Percentiles rank a stretch among this genome's conserved stretches.
Evolutionary conservation across 2,113 vertebrate species (phyloP).

Genomic region (Lophius piscatorius): DNA sequence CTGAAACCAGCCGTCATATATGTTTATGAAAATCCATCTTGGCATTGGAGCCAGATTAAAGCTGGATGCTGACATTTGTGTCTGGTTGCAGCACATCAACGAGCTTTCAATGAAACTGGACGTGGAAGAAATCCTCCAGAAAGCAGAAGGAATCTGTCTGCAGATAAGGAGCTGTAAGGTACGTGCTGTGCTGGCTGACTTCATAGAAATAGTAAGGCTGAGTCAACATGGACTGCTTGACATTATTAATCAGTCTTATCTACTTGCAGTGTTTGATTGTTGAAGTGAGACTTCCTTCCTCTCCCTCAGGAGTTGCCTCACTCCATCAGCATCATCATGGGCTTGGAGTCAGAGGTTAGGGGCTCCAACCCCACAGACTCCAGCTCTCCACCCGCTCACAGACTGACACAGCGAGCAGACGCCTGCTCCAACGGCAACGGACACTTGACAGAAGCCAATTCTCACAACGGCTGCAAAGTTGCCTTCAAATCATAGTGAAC

Average conservation of each 20-base stretch:
- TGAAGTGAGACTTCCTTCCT: background rate
- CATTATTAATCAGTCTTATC: no score
- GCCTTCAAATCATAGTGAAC: conserved; percentile 76
- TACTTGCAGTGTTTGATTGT: background rate
- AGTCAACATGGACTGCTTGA: no score
- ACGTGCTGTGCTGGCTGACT: no score
- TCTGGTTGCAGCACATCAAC: conserved; percentile 89
- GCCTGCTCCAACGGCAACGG: conserved; percentile 80
- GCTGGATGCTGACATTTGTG: background rate
- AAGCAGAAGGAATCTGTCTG: conserved; percentile 90
- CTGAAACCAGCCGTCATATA: no score
- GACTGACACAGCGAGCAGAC: conserved; percentile 53
- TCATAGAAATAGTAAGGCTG: no score
- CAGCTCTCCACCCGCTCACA: background rate
- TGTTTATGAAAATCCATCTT: background rate
- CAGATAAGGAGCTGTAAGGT: conserved; percentile 96
- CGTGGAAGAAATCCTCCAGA: conserved; percentile 90
- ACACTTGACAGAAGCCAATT: conserved; percentile 52
- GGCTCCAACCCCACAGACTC: conserved; percentile 62
- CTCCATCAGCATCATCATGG: conserved; percentile 86
- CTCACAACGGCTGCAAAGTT: conserved; percentile 75
- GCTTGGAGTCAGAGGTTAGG: conserved; percentile 74
- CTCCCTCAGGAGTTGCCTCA: conserved; percentile 85
- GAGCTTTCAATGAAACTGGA: conserved; percentile 97
- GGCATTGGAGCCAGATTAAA: background rate